Percentiles rank a stretch among this genome's conserved stretches.
Conservation (phyloP, 2,797 vertebrate species). For the Eupleurogrammus muticus region DNA sequence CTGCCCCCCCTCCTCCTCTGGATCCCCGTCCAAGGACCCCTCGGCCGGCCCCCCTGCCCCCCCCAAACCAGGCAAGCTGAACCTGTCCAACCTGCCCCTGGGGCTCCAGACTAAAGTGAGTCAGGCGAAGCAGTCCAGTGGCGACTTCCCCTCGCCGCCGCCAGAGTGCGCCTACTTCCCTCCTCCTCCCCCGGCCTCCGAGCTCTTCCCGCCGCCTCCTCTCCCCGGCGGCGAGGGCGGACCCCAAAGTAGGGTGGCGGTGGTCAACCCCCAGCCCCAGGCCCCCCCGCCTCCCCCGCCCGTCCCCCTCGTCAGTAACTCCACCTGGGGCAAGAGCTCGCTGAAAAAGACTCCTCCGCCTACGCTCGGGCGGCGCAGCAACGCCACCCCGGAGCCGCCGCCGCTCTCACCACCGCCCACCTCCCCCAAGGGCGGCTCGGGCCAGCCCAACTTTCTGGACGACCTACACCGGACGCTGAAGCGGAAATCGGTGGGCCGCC, state of each 20-base stretch:
- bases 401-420: constrained; percentile 76
- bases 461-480: constrained; percentile 96
- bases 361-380: constrained; percentile 87
- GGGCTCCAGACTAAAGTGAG: constrained; percentile 86
- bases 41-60: constrained; percentile 85
- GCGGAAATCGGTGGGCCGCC: constrained; percentile 94
- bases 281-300: constrained; percentile 84
- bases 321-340: constrained; percentile 88
- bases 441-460: constrained; percentile 94
- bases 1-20: constrained; percentile 72
- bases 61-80: constrained; percentile 95
- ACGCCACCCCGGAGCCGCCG: constrained; percentile 89
- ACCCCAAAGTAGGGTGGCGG: constrained; percentile 86
- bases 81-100: constrained; percentile 87
- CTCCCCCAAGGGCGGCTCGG: constrained; percentile 90
- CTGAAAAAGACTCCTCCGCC: constrained; percentile 92
- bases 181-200: constrained; percentile 88
- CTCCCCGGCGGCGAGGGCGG: constrained; percentile 85
- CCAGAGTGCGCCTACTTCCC: constrained; percentile 90
- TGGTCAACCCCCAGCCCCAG: constrained; percentile 95
- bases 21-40: constrained; percentile 87
- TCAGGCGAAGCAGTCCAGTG: constrained; percentile 81
- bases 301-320: constrained; percentile 77
- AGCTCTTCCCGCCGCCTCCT: constrained; percentile 92
- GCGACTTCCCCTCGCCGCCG: constrained; percentile 90